Percentiles rank a stretch among this genome's conserved stretches.
phyloP scores from a whole-genome alignment of 2,797 vertebrate genomes.

The Gallinago solitaria region DNA sequence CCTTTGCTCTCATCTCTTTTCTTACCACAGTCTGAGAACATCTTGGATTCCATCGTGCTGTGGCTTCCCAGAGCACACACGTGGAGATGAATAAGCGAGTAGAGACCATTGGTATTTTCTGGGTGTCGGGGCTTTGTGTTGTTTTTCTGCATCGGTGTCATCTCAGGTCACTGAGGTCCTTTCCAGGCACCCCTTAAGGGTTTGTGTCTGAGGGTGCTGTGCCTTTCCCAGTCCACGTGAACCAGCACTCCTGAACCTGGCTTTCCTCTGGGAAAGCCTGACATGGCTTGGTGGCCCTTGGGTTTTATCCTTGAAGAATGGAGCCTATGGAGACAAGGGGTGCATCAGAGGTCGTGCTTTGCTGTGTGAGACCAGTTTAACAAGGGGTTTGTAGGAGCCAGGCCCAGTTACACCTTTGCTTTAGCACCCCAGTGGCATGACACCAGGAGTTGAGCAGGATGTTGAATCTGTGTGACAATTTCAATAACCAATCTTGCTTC shows the following conservation, averaged over 20 bases:
- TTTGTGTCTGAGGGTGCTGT: neutral
- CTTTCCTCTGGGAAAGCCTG: neutral
- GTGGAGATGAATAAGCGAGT: neutral
- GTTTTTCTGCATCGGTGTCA: neutral
- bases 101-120: neutral
- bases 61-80: neutral
- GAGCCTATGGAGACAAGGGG: neutral
- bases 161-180: neutral
- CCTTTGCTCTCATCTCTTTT: neutral
- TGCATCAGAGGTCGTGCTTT: neutral
- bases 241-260: neutral
- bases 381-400: neutral
- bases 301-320: neutral
- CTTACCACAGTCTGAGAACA: neutral
- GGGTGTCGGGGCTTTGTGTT: neutral
- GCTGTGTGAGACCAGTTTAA: neutral
- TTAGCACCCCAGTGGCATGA: neutral
- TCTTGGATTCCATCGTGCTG: neutral
- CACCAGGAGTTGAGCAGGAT: neutral
- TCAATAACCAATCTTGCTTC: neutral
- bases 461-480: neutral
- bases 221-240: neutral
- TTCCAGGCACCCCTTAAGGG: neutral
- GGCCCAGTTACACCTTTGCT: neutral
- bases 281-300: neutral